phyloP scores from a whole-genome alignment of 2,888 invertebrate genomes.

The Caenorhabditis panamensis region DNA sequence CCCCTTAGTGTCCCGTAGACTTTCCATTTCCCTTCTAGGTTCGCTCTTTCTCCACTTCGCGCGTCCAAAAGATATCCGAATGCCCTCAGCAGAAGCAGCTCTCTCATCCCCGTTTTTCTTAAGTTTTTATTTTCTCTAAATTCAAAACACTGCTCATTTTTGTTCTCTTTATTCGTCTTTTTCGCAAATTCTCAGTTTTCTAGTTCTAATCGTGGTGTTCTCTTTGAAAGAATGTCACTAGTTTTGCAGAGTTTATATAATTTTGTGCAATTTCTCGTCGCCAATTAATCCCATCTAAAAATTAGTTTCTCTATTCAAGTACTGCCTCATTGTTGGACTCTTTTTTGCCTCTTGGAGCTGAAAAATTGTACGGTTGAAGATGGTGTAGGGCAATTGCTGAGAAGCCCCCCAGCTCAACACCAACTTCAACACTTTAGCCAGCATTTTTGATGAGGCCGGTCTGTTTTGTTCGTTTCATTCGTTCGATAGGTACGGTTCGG shows the following conservation, averaged over 20 bases:
- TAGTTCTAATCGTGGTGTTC: constrained; percentile 1
- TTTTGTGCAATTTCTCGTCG: constrained; percentile 29
- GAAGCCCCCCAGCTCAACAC: not conserved
- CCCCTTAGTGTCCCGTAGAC: constrained; percentile 12
- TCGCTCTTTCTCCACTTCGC: not conserved
- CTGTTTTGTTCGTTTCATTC: constrained; percentile 18
- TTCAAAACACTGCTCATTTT: constrained; percentile 30
- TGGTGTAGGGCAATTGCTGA: not conserved
- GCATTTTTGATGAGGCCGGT: constrained; percentile 32
- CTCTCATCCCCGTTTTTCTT: constrained; percentile 3
- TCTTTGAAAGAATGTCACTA: not conserved
- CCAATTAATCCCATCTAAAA: constrained; percentile 10
- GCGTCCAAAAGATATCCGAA: constrained; percentile 32
- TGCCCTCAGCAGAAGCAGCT: constrained; percentile 29
- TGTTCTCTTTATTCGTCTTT: constrained; percentile 13
- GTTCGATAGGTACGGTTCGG: constrained; percentile 35
- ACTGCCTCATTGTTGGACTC: constrained; percentile 34
- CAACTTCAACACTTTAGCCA: constrained; percentile 9
- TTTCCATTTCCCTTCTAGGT: constrained; percentile 3
- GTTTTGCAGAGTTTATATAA: constrained; percentile 34
- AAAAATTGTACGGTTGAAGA: not conserved
- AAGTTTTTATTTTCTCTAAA: constrained; percentile 10
- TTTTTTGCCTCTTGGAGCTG: constrained; percentile 29
- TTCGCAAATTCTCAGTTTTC: constrained; percentile 13
- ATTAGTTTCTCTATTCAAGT: constrained; percentile 22